These are phyloP conservation scores for Clepsis dumicolana DNA, from an alignment of 2,888 invertebrate species.

Conservation along the genomic window DNA sequence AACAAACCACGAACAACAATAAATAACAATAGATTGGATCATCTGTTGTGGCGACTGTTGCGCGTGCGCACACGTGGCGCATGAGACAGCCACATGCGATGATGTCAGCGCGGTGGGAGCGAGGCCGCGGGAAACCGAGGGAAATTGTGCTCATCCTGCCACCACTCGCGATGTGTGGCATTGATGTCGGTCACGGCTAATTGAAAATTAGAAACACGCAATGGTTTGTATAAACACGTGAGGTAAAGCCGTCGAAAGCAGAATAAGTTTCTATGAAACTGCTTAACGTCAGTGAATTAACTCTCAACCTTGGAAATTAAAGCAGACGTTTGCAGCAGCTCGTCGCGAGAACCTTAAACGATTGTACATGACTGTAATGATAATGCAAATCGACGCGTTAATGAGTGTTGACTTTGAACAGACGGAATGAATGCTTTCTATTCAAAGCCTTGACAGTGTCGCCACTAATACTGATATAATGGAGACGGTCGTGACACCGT, in stretches of 20 bases:
- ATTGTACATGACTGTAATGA: constrained; percentile 37
- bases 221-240: neutral
- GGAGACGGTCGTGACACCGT: constrained; percentile 11
- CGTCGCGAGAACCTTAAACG: constrained; percentile 26
- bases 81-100: constrained; percentile 22
- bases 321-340: constrained; percentile 6
- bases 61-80: constrained; percentile 22
- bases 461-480: constrained; percentile 19
- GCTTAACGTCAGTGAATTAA: constrained; percentile 3
- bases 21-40: constrained; percentile 40
- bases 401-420: constrained; percentile 33
- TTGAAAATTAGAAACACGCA: neutral
- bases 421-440: constrained; percentile 29
- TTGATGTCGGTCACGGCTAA: constrained; percentile 26
- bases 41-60: constrained; percentile 29
- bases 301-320: constrained; percentile 36
- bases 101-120: constrained; percentile 30
- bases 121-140: constrained; percentile 33
- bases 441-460: constrained; percentile 13
- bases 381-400: constrained; percentile 37
- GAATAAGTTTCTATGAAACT: constrained; percentile 5
- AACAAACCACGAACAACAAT: no score
- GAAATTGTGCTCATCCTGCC: constrained; percentile 57
- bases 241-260: neutral
- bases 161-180: constrained; percentile 12